phyloP scores from a whole-genome alignment of 2,113 vertebrate species.

The Podilymbus podiceps region DNA sequence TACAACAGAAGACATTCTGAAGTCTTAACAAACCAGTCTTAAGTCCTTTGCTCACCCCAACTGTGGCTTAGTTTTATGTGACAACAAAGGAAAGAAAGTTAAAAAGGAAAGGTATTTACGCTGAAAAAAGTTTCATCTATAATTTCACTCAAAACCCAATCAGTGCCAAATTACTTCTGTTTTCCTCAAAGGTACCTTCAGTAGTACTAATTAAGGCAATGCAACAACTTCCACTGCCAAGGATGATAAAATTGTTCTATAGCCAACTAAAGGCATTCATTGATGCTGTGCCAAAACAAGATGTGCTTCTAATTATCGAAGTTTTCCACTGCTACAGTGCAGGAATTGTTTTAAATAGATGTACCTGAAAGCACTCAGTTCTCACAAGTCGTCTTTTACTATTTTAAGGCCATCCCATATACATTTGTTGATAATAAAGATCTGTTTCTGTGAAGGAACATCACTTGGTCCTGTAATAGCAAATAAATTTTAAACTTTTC shows the following conservation, averaged over 20 bases:
- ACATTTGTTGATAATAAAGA: not conserved
- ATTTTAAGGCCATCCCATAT: not conserved
- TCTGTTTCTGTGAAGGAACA: not conserved
- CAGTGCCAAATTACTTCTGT: not conserved
- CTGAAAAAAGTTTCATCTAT: not conserved
- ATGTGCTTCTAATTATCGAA: not conserved
- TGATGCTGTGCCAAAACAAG: not conserved
- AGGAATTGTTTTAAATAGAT: not conserved
- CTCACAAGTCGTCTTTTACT: not conserved
- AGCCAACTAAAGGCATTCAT: not conserved
- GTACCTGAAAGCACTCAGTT: not conserved
- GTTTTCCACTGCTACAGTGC: not conserved
- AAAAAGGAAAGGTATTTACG: not conserved
- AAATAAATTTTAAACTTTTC: not conserved
- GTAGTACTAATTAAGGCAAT: slow-evolving; percentile 1
- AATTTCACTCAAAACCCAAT: not conserved
- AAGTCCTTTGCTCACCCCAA: not conserved
- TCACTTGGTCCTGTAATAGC: not conserved
- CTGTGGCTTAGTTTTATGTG: not conserved
- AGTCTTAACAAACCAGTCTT: not conserved
- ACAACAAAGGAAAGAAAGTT: not conserved
- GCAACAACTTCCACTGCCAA: not conserved
- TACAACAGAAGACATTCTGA: not conserved
- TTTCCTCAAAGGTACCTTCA: not conserved
- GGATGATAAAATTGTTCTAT: not conserved